Conservation (phyloP, 2,888 invertebrate species). For the Bedellia somnulentella region DNA sequence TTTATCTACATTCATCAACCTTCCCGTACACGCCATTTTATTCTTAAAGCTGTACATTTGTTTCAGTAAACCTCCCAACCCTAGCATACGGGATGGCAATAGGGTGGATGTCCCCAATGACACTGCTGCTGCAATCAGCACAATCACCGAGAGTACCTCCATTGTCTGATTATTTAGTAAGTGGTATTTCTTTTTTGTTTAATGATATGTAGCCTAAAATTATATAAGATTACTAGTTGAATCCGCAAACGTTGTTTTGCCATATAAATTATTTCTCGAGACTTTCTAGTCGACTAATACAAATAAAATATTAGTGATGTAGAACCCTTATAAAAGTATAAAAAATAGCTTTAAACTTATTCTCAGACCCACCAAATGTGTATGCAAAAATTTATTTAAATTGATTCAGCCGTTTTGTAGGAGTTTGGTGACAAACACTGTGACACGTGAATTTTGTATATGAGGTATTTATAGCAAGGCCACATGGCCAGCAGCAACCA, state of each 20-base stretch:
- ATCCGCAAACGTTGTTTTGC: no score
- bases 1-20: not conserved
- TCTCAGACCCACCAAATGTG: no score
- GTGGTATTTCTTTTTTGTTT: no score
- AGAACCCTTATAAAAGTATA: not conserved
- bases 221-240: not conserved
- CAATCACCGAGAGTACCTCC: slow-evolving; percentile 13
- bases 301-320: not conserved
- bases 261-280: no score
- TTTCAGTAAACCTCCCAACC: slow-evolving; percentile 21
- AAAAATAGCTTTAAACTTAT: no score
- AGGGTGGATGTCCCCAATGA: slow-evolving; percentile 25
- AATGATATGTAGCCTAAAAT: no score
- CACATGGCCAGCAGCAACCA: no score
- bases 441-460: no score
- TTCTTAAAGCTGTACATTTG: not conserved
- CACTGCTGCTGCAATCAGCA: slow-evolving; percentile 18
- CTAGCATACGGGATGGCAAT: slow-evolving; percentile 20
- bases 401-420: no score
- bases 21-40: not conserved
- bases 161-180: slow-evolving; percentile 12
- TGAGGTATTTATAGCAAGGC: no score
- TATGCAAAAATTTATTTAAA: no score
- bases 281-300: not conserved
- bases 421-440: no score